Evolutionary conservation across 2,113 vertebrate genomes (phyloP).

Genomic region (Heterotis niloticus): DNA sequence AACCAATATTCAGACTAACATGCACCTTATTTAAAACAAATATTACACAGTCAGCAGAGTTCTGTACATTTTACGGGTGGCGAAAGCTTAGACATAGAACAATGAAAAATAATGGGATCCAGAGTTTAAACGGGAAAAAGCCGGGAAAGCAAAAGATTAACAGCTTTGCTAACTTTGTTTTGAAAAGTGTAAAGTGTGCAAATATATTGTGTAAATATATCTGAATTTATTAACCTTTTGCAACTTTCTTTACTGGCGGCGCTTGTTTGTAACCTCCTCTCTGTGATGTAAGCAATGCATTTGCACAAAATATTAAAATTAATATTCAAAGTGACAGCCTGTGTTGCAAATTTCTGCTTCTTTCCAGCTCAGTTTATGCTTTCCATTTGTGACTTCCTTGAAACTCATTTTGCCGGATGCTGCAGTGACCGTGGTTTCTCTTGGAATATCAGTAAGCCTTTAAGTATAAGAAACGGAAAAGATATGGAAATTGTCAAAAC

Average conservation of each 20-base stretch:
- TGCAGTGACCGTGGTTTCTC: too few species aligned
- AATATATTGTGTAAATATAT: slow-evolving; percentile 30
- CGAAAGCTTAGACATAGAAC: not conserved
- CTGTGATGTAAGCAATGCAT: slow-evolving; percentile 24
- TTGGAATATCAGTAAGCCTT: too few species aligned
- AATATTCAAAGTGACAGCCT: slow-evolving; percentile 16
- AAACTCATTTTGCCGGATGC: too few species aligned
- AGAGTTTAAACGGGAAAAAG: not conserved
- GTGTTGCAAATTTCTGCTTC: not conserved
- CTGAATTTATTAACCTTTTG: slow-evolving; percentile 10
- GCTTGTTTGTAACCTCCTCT: slow-evolving; percentile 2
- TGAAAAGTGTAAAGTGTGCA: slow-evolving; percentile 19
- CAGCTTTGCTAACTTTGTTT: not conserved
- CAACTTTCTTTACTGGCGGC: slow-evolving; percentile 14
- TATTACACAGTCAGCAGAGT: not conserved
- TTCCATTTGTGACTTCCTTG: too few species aligned
- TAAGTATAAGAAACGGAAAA: too few species aligned
- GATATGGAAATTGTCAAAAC: too few species aligned
- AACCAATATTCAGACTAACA: slow-evolving; percentile 7
- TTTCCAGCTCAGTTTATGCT: not conserved
- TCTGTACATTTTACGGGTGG: slow-evolving; percentile 3
- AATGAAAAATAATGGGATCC: not conserved
- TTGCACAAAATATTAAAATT: slow-evolving; percentile 21
- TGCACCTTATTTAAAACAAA: not conserved
- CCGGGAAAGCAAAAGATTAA: not conserved